Conservation (phyloP, 2,888 invertebrate genomes). For the Trachelus troglodyta region DNA sequence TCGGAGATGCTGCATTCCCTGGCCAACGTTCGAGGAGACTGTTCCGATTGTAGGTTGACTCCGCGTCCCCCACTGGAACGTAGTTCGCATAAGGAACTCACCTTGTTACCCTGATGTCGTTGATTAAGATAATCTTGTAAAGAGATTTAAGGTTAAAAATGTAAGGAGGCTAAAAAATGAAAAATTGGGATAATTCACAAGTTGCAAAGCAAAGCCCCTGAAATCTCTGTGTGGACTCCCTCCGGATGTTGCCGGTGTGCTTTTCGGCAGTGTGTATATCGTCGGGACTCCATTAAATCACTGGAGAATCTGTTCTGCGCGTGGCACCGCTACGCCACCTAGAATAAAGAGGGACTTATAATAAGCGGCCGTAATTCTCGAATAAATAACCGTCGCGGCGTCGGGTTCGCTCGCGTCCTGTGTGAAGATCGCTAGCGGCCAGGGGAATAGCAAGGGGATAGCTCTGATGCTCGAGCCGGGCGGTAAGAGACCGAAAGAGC, state of each 20-base stretch:
- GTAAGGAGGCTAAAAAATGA: not conserved
- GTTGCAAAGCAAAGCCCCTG: not conserved
- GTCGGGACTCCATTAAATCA: conserved; percentile 63
- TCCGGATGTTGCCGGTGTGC: conserved; percentile 10
- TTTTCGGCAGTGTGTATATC: conserved; percentile 37
- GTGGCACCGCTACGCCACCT: conserved; percentile 46
- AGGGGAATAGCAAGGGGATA: not conserved
- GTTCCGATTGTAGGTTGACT: not conserved
- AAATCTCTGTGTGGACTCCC: not conserved
- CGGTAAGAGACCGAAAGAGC: not conserved
- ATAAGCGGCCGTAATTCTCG: conserved; percentile 65
- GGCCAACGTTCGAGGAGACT: conserved; percentile 25
- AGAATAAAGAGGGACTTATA: conserved; percentile 66
- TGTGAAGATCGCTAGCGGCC: conserved; percentile 41
- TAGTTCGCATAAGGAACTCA: not conserved
- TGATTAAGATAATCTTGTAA: not conserved
- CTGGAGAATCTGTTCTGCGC: conserved; percentile 61
- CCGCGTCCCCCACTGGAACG: not conserved
- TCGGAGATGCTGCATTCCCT: conserved; percentile 24
- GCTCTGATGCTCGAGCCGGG: not conserved
- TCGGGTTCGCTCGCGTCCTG: not conserved
- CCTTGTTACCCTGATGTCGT: not conserved
- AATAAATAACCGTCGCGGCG: conserved; percentile 60
- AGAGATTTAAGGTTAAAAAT: not conserved
- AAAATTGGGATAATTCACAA: not conserved